A percentile compares a stretch with the other conserved stretches of the same genome.
These are phyloP conservation scores for Dreissena polymorpha DNA, from an alignment of 1,140 invertebrate genomes.

Conservation along the genomic window DNA sequence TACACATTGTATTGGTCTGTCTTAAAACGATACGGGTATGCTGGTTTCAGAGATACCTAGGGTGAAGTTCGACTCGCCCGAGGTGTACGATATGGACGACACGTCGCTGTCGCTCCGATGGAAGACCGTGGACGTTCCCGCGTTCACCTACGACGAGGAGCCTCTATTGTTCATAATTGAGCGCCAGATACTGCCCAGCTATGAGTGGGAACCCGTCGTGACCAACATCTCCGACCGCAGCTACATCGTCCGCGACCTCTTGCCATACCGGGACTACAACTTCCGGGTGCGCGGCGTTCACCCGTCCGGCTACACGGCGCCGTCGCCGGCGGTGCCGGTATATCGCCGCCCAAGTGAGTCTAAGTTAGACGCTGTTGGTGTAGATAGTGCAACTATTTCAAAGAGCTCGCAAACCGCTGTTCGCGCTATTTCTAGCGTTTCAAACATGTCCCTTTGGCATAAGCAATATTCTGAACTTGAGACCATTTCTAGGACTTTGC, in stretches of 20 bases:
- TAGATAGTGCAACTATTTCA: constrained; percentile 27
- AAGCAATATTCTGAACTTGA: too few relatives aligned
- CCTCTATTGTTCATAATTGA: constrained; percentile 74
- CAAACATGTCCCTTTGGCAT: neutral
- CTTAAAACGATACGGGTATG: too few relatives aligned
- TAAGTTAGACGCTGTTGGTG: constrained; percentile 20
- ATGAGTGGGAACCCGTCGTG: constrained; percentile 72
- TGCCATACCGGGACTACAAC: constrained; percentile 69
- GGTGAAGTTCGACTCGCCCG: constrained; percentile 63
- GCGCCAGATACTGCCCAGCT: constrained; percentile 69
- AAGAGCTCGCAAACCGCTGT: constrained; percentile 34
- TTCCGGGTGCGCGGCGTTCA: constrained; percentile 72
- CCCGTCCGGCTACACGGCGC: constrained; percentile 68
- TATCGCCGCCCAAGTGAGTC: constrained; percentile 75
- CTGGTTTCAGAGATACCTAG: constrained; percentile 68
- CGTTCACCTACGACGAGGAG: constrained; percentile 65
- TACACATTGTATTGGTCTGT: too few relatives aligned
- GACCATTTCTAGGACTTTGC: neutral
- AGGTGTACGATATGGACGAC: constrained; percentile 68
- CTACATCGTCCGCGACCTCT: constrained; percentile 65
- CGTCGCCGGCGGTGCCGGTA: constrained; percentile 67
- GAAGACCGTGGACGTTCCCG: constrained; percentile 71
- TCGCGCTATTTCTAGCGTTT: neutral
- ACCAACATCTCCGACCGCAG: constrained; percentile 64
- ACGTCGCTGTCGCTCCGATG: constrained; percentile 66